Percentiles rank a stretch among this genome's conserved stretches.
Evolutionary conservation across 2,113 vertebrate species (phyloP).

Genomic region (Rhynchopsitta pachyrhyncha): DNA sequence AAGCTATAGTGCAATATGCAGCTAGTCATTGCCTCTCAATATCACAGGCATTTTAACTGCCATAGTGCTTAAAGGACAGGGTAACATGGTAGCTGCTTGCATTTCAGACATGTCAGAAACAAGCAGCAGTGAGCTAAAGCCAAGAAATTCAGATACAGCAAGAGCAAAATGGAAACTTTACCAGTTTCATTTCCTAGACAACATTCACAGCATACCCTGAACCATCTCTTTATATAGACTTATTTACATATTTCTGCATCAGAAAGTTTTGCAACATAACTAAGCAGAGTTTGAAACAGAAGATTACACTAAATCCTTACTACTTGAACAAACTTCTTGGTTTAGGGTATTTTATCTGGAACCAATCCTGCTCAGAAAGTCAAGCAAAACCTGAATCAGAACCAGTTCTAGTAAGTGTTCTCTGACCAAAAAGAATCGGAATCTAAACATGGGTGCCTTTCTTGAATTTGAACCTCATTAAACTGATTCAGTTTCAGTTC

Average conservation of each 20-base stretch:
- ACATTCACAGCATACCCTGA: not conserved
- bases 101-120: not conserved
- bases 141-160: not conserved
- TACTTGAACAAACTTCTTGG: not conserved
- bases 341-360: not conserved
- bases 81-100: not conserved
- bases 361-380: not conserved
- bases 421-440: not conserved
- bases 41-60: not conserved
- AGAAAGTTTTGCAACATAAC: not conserved
- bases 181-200: not conserved
- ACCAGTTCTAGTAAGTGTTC: not conserved
- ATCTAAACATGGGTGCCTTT: not conserved
- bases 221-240: not conserved
- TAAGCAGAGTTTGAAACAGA: not conserved
- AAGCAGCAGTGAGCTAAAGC: not conserved
- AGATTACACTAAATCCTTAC: not conserved
- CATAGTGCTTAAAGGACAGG: not conserved
- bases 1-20: not conserved
- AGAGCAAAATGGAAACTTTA: not conserved
- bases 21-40: not conserved
- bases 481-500: not conserved
- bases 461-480: not conserved
- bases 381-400: not conserved
- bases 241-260: not conserved